These are phyloP conservation scores for Macrotus californicus DNA, from an alignment of 2,113 vertebrate genomes.

Conservation along the genomic window DNA sequence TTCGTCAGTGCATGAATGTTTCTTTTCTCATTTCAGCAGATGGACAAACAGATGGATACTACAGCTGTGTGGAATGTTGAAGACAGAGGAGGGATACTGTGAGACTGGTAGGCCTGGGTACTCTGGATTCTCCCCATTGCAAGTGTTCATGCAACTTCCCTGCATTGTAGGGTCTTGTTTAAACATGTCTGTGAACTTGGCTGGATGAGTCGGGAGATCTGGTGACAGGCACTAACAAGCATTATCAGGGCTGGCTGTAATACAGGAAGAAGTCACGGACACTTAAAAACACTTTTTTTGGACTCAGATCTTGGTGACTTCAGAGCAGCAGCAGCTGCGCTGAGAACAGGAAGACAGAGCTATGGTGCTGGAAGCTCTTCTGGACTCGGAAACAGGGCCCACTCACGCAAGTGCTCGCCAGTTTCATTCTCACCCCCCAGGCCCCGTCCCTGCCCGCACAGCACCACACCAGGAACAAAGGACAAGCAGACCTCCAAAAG, in stretches of 20 bases:
- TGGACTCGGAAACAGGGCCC: conserved; percentile 26
- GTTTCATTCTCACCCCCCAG: conserved; percentile 27
- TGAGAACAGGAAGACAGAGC: conserved; percentile 58
- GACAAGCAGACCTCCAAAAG: conserved; percentile 12
- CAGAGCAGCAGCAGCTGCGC: conserved; percentile 8
- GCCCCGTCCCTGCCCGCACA: conserved; percentile 33
- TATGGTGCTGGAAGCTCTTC: conserved; percentile 52
- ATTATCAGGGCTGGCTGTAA: conserved; percentile 69
- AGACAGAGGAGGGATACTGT: conserved; percentile 83
- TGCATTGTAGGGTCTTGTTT: conserved; percentile 62
- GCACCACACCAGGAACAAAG: background rate
- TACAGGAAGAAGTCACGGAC: conserved; percentile 61
- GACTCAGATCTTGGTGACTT: conserved; percentile 49
- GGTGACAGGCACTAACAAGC: conserved; percentile 68
- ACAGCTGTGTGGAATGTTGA: conserved; percentile 90
- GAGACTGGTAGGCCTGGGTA: conserved; percentile 82
- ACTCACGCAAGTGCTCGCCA: conserved; percentile 34
- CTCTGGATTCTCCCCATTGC: conserved; percentile 73
- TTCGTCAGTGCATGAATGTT: conserved; percentile 95
- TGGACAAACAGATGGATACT: conserved; percentile 85
- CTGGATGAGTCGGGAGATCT: conserved; percentile 59
- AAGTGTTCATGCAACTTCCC: conserved; percentile 72
- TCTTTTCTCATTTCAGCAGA: conserved; percentile 86
- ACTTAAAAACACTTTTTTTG: conserved; percentile 57
- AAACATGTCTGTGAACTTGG: conserved; percentile 65